Evolutionary conservation across 2,888 invertebrate genomes (phyloP).

Genomic region (Beris morrisii): DNA sequence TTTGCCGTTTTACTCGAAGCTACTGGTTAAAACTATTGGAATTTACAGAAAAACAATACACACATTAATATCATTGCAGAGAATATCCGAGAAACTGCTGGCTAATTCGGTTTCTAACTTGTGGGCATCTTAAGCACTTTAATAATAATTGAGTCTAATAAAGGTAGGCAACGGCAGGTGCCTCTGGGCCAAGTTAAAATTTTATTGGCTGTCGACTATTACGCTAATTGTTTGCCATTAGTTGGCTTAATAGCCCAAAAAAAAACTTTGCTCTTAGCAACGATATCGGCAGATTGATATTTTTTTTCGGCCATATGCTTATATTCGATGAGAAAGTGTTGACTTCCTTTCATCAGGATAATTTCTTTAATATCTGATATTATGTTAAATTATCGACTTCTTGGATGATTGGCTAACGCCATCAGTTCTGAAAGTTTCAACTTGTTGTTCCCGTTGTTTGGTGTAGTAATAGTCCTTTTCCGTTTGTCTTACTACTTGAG

Average conservation of each 20-base stretch:
- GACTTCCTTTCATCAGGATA: slow-evolving; percentile 32
- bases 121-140: too few relatives aligned
- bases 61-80: too few relatives aligned
- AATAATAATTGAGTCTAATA: too few relatives aligned
- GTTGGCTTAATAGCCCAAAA: slow-evolving; percentile 15
- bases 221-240: slow-evolving; percentile 24
- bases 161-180: slow-evolving; percentile 11
- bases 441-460: too few relatives aligned
- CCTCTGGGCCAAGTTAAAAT: neutral
- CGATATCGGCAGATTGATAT: slow-evolving; percentile 18
- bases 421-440: too few relatives aligned
- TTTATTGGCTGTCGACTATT: slow-evolving; percentile 17
- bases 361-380: slow-evolving; percentile 25
- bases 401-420: slow-evolving; percentile 20
- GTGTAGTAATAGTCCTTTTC: too few relatives aligned
- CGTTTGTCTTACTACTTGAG: too few relatives aligned
- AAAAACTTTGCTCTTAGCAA: slow-evolving; percentile 15
- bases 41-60: too few relatives aligned
- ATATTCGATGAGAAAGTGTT: slow-evolving; percentile 31
- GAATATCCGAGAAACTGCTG: too few relatives aligned
- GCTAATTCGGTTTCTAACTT: too few relatives aligned
- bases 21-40: too few relatives aligned
- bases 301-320: slow-evolving; percentile 12
- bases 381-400: slow-evolving; percentile 24
- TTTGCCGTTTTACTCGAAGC: too few relatives aligned